These are phyloP conservation scores for Astropecten irregularis DNA, from an alignment of 53 echinoderm and acorn worm genomes.

Conservation along the genomic window DNA sequence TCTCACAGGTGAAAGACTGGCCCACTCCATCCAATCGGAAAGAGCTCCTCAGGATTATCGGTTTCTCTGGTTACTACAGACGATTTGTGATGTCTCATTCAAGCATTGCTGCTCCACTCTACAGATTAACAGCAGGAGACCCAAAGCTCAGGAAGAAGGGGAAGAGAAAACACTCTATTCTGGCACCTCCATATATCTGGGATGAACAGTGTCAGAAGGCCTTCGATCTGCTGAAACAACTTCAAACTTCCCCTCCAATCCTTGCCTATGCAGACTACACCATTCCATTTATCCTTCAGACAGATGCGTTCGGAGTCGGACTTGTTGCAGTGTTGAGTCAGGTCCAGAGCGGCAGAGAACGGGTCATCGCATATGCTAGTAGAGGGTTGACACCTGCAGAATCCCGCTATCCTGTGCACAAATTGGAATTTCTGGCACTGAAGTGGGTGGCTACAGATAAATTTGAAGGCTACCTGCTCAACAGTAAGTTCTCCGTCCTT, in stretches of 20 bases:
- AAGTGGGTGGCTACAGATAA: slow-evolving; percentile 37
- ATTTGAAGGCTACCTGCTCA: neutral
- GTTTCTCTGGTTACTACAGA: slow-evolving; percentile 19
- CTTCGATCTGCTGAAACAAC: no score
- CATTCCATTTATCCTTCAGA: slow-evolving; percentile 30
- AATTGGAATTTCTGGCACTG: slow-evolving; percentile 42
- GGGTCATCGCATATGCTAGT: slow-evolving; percentile 47
- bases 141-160: neutral
- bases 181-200: slow-evolving; percentile 9
- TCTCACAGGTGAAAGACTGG: slow-evolving; percentile 17
- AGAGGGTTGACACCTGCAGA: slow-evolving; percentile 13
- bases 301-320: slow-evolving; percentile 30
- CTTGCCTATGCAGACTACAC: slow-evolving; percentile 10
- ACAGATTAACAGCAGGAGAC: slow-evolving; percentile 20
- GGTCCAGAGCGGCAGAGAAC: slow-evolving; percentile 10
- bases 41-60: slow-evolving; percentile 1
- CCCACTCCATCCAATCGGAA: neutral
- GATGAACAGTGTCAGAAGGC: neutral
- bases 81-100: slow-evolving; percentile 7
- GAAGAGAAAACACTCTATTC: neutral
- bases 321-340: slow-evolving; percentile 35
- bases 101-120: slow-evolving; percentile 18
- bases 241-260: neutral
- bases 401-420: neutral
- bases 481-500: neutral